phyloP scores from a whole-genome alignment of 2,113 vertebrate genomes.

The Ranitomeya imitator region DNA sequence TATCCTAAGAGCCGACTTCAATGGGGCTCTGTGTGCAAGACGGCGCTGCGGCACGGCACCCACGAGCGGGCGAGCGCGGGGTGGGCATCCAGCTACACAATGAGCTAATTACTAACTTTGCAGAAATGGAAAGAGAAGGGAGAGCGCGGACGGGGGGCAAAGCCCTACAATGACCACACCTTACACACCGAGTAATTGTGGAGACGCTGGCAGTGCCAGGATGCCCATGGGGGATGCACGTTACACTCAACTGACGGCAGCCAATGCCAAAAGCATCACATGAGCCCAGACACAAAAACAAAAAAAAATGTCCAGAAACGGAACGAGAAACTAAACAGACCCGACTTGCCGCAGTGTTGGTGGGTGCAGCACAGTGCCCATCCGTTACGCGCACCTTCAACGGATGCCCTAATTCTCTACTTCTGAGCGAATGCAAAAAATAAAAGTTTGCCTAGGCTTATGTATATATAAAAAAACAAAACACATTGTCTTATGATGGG shows the following conservation, averaged over 20 bases:
- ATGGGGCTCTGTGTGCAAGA: slow-evolving; percentile 69
- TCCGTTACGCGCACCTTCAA: background rate
- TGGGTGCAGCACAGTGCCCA: background rate
- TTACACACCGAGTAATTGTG: slow-evolving; percentile 20
- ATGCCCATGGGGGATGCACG: background rate
- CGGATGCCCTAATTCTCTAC: background rate
- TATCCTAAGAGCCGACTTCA: slow-evolving; percentile 62
- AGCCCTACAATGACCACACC: slow-evolving; percentile 31
- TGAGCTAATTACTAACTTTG: slow-evolving; percentile 67
- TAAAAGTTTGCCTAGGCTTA: background rate
- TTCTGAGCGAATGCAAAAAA: background rate
- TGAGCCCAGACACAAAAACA: slow-evolving; percentile 1
- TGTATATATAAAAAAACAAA: too few relatives aligned
- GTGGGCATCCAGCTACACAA: slow-evolving; percentile 56
- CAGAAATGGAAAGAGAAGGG: slow-evolving; percentile 29
- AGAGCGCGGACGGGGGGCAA: slow-evolving; percentile 39
- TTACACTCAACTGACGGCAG: slow-evolving; percentile 28
- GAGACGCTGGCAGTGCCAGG: slow-evolving; percentile 25
- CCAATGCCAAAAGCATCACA: slow-evolving; percentile 24
- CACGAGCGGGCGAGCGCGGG: background rate
- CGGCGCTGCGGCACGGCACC: slow-evolving; percentile 47
- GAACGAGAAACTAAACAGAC: background rate
- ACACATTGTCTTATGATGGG: too few relatives aligned
- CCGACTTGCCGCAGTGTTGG: background rate
- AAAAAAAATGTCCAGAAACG: slow-evolving; percentile 2